Percentiles rank a stretch among this genome's conserved stretches.
Evolutionary conservation across 35 echinoderm and acorn worm genomes (phyloP).

Genomic region (Holothuria glaberrima): DNA sequence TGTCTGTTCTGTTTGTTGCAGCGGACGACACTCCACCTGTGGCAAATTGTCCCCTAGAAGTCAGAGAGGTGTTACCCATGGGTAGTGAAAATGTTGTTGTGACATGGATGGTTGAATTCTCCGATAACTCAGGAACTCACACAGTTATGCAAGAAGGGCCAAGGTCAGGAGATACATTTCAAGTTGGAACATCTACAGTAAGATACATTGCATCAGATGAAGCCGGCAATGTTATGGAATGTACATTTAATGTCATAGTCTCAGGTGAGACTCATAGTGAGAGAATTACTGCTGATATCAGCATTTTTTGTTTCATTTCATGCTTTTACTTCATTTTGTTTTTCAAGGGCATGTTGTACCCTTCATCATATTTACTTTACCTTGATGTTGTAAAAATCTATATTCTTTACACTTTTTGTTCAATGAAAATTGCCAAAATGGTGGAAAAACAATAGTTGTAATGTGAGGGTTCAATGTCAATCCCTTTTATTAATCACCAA

Average conservation of each 20-base stretch:
- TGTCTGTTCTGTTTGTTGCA: neutral
- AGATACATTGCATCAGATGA: slow-evolving; percentile 6
- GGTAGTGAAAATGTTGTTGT: neutral
- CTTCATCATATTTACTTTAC: too few relatives aligned
- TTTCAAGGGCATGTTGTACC: too few relatives aligned
- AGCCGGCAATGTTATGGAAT: neutral
- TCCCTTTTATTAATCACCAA: too few relatives aligned
- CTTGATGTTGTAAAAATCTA: too few relatives aligned
- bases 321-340: too few relatives aligned
- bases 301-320: neutral
- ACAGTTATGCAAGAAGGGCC: neutral
- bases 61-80: neutral
- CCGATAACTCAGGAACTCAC: neutral
- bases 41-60: neutral
- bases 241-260: neutral
- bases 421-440: too few relatives aligned
- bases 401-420: too few relatives aligned
- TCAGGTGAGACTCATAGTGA: neutral
- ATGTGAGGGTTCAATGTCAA: too few relatives aligned
- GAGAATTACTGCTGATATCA: neutral
- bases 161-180: slow-evolving; percentile 4
- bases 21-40: slow-evolving; percentile 7
- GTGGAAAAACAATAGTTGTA: too few relatives aligned
- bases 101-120: neutral
- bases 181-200: neutral